Percentiles rank a stretch among this genome's conserved stretches.
These are phyloP conservation scores for Pipistrellus pygmaeus DNA, from an alignment of 2,797 vertebrate species.

Conservation along the genomic window DNA sequence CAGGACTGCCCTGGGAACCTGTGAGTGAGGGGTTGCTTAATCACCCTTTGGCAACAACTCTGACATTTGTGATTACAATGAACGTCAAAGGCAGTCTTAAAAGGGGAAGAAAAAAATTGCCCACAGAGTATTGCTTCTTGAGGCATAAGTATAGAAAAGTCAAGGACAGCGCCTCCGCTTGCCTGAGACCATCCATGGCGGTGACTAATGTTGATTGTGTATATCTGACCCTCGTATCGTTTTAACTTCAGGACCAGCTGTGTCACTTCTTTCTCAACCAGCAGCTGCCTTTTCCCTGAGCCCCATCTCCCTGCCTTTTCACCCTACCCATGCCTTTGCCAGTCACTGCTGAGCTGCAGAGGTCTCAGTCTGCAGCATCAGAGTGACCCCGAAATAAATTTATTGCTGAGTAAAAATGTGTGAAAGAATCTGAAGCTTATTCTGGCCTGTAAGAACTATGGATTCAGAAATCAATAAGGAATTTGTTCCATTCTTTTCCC, in stretches of 20 bases:
- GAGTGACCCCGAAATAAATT: not conserved
- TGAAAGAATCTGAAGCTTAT: not conserved
- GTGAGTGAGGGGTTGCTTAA: not conserved
- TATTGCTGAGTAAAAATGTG: not conserved
- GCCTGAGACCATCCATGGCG: not conserved
- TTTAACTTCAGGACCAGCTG: not conserved
- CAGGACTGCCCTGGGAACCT: not conserved
- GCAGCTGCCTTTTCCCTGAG: not conserved
- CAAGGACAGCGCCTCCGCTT: not conserved
- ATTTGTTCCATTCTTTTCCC: not conserved
- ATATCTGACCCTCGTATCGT: not conserved
- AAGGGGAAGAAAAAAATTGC: not conserved
- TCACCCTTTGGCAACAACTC: not conserved
- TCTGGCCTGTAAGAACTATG: not conserved
- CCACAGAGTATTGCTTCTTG: not conserved
- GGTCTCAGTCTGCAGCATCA: not conserved
- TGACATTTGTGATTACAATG: slow-evolving; percentile 27
- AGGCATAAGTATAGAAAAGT: not conserved
- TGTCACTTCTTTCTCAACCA: not conserved
- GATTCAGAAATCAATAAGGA: not conserved
- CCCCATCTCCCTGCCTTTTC: not conserved
- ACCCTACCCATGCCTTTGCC: not conserved
- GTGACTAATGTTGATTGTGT: not conserved
- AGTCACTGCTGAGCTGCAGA: not conserved
- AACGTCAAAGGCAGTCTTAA: slow-evolving; percentile 43